These are phyloP conservation scores for Myiagra hebetior DNA, from an alignment of 2,113 vertebrate species.

Conservation along the genomic window DNA sequence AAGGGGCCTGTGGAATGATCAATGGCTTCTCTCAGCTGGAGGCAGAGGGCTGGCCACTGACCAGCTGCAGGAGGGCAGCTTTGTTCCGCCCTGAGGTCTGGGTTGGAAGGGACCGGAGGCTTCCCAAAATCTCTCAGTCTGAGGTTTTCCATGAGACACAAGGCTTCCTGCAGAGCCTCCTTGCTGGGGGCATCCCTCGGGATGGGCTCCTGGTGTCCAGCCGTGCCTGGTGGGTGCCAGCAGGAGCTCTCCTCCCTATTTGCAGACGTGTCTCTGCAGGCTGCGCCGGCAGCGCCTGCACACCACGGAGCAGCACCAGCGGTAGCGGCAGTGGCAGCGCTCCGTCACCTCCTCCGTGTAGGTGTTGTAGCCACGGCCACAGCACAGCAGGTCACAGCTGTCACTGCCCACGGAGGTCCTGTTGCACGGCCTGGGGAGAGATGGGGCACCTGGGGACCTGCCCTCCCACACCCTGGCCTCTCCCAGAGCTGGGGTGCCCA, in stretches of 20 bases:
- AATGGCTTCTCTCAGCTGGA: background rate
- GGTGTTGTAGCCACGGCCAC: conserved; percentile 77
- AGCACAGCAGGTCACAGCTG: conserved; percentile 77
- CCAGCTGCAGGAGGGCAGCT: background rate
- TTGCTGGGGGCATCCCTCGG: background rate
- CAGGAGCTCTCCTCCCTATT: background rate
- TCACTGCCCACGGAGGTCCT: conserved; percentile 70
- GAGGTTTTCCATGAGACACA: background rate
- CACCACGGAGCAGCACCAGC: conserved; percentile 81
- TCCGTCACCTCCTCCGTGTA: conserved; percentile 76
- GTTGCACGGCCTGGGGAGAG: conserved; percentile 71
- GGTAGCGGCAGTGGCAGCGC: conserved; percentile 76
- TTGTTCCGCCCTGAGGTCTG: background rate
- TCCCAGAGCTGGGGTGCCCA: fast-evolving
- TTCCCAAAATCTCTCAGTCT: background rate
- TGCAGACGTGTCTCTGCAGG: conserved; percentile 76
- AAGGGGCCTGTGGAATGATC: background rate
- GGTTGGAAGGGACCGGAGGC: fast-evolving
- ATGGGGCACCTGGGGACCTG: background rate
- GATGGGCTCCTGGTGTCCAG: fast-evolving
- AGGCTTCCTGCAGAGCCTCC: background rate
- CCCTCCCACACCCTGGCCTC: background rate
- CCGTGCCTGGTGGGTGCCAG: background rate
- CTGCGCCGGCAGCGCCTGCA: conserved; percentile 72
- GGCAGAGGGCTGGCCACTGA: background rate